phyloP scores from a whole-genome alignment of 1,140 invertebrate genomes.

The Campoletis sonorensis region DNA sequence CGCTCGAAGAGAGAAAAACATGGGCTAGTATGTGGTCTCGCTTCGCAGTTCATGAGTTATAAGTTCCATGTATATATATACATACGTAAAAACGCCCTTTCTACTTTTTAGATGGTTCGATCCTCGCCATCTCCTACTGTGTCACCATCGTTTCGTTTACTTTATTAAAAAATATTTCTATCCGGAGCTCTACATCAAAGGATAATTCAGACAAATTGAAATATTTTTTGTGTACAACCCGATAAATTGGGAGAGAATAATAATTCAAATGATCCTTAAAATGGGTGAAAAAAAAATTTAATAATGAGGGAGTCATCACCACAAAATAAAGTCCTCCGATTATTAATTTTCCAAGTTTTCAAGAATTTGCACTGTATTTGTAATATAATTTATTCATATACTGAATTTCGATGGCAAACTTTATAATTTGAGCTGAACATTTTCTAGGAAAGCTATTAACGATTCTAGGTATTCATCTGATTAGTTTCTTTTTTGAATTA shows the following conservation, averaged over 20 bases:
- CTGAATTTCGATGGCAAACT: no score
- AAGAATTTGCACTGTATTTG: no score
- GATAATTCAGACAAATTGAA: background rate
- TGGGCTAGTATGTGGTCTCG: slow-evolving; percentile 2
- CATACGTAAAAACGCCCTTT: background rate
- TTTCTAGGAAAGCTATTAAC: no score
- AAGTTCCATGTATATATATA: background rate
- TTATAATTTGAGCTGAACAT: no score
- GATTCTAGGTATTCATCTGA: no score
- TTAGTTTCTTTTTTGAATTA: background rate
- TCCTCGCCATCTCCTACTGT: background rate
- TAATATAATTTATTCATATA: no score
- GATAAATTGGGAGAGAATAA: background rate
- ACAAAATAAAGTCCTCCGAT: no score
- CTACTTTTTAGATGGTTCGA: background rate
- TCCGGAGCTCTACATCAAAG: background rate
- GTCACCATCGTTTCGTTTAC: background rate
- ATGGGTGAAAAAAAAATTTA: no score
- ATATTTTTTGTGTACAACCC: background rate
- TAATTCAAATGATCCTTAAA: no score
- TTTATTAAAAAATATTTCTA: slow-evolving; percentile 4
- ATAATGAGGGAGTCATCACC: no score
- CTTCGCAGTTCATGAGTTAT: slow-evolving; percentile 7
- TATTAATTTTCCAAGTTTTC: no score
- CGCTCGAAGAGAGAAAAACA: background rate